Percentiles rank a stretch among this genome's conserved stretches.
These are phyloP conservation scores for Blomia tropicalis DNA, from an alignment of 2,888 invertebrate genomes.

Conservation along the genomic window DNA sequence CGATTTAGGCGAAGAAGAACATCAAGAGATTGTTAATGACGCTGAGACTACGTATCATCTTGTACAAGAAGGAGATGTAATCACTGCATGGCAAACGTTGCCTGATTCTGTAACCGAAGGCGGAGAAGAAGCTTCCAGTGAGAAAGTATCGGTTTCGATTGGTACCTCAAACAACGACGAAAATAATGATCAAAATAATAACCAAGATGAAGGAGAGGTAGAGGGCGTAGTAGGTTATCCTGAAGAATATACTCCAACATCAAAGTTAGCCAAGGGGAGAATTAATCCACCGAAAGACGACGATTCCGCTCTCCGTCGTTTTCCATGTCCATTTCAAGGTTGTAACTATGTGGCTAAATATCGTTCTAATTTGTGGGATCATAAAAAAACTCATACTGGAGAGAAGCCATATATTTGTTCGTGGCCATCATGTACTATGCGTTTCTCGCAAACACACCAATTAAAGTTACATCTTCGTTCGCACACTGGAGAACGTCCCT, in stretches of 20 bases:
- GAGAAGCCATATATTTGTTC: slow-evolving; percentile 16
- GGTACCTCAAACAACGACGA: background rate
- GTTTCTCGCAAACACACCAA: slow-evolving; percentile 21
- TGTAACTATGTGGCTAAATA: slow-evolving; percentile 20
- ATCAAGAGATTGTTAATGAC: background rate
- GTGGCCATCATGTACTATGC: slow-evolving; percentile 17
- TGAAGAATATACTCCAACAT: slow-evolving; percentile 5
- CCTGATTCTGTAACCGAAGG: background rate
- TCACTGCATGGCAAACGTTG: slow-evolving; percentile 5
- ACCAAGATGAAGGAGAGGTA: background rate
- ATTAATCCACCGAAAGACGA: slow-evolving; percentile 1
- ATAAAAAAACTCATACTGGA: slow-evolving; percentile 20
- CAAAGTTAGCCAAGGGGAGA: background rate
- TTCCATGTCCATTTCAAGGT: slow-evolving; percentile 20
- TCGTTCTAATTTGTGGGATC: slow-evolving; percentile 21
- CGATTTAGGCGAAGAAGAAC: background rate
- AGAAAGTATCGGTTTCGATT: no score
- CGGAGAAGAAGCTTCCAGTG: background rate
- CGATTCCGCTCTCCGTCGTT: background rate
- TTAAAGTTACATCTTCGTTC: slow-evolving; percentile 20
- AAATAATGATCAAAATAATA: slow-evolving; percentile 3
- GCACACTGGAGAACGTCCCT: slow-evolving; percentile 20
- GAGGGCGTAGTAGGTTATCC: background rate
- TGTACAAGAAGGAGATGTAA: background rate
- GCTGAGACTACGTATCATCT: background rate